Conservation (phyloP, 92 coral and sea anemone genomes). For the Palythoa caribaeorum region DNA sequence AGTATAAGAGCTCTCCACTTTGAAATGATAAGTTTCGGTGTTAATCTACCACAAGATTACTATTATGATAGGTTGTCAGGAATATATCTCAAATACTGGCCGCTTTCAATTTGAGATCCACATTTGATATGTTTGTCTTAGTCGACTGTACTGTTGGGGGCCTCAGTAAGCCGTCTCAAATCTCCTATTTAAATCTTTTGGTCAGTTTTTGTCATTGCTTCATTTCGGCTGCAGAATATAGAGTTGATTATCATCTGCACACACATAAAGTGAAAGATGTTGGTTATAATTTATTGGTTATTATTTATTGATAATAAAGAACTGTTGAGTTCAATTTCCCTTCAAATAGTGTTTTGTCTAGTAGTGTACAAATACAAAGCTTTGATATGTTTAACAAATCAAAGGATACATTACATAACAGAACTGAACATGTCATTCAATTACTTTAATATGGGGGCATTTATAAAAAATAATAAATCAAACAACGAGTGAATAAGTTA, state of each 20-base stretch:
- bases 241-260: background rate
- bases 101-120: background rate
- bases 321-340: too few species aligned
- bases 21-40: background rate
- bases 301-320: too few species aligned
- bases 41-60: background rate
- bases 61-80: conserved; percentile 1
- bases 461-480: too few species aligned
- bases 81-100: conserved; percentile 30
- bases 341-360: too few species aligned
- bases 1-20: background rate
- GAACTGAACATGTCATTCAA: too few species aligned
- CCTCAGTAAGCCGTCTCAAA: conserved; percentile 6
- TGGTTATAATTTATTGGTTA: too few species aligned
- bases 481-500: too few species aligned
- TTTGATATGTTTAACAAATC: too few species aligned
- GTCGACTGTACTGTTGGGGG: conserved; percentile 3
- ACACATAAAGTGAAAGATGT: too few species aligned
- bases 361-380: too few species aligned
- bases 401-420: too few species aligned
- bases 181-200: background rate
- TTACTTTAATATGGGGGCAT: too few species aligned
- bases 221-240: background rate
- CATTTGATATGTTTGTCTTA: conserved; percentile 40
- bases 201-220: background rate